Base-by-base conservation (phyloP, 2,797 vertebrate genomes). In the Sitta carolinensis region DNA sequence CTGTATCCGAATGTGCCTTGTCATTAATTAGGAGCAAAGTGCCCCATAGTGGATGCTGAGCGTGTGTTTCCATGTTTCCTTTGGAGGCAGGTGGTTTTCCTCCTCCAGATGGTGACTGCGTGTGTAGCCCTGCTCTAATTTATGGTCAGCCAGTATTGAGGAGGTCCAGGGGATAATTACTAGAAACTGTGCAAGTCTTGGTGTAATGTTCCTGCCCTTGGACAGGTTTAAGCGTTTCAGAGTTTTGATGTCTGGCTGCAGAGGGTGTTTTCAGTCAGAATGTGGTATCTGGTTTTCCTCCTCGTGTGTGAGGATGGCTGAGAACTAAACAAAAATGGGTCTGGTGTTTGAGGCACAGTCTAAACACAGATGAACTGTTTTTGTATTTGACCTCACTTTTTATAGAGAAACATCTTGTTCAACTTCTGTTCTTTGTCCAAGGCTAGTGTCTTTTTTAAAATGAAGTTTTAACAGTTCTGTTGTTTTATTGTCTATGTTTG, bases 261-360 rank as follows among this genome's bases (percentile, higher is more conserved):
- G 40, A 7, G 64, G 4, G 58, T 87, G 84, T 64, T 91, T 89
- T 43, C 48, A 50, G 27, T 86, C 86, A 18, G 68, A 81, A 42
- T 1, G 0, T 70, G 68, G 88, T 82, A 81, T 95, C 95, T 95
- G 95, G 43, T 93, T 94, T 94, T 85, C 84, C n/a, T 95, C 89
- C 84, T 61, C 30, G 63, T 58, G 45, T 58, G 89, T 20, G 82
- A 70, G 86, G 68, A 82, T 68, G 77, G 68, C 81, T n/a, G 92
- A 87, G 87, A 72, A 64, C 50, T 95, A 93, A 96, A 95, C 93
- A 95, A 25, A 84, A 78, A 18, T 1, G 42, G 58, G 50, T 7
- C 85, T 89, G 20, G 0, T 81, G 82, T 64, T 95, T 38, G 78
- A 91, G 83, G 73, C 91, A 16, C 20, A 94, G 94, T 81, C 89